These are phyloP conservation scores for Peromyscus californicus DNA, from an alignment of 2,113 vertebrate species.

Conservation along the genomic window DNA sequence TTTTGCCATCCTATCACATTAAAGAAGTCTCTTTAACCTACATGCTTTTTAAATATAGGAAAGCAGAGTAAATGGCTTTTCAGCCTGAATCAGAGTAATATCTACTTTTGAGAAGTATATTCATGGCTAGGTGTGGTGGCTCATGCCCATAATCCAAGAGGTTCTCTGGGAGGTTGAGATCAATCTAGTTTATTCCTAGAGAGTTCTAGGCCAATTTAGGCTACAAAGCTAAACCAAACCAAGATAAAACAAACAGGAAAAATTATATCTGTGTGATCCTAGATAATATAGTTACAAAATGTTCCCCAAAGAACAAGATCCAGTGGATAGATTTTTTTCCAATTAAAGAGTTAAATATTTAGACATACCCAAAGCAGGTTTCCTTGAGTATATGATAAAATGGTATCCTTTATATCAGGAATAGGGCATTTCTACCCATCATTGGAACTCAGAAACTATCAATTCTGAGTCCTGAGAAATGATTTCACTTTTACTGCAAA, in stretches of 20 bases:
- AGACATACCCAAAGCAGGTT: conserved; percentile 3
- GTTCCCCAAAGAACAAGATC: conserved; percentile 50
- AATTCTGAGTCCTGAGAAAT: conserved; percentile 74
- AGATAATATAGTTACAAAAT: conserved; percentile 38
- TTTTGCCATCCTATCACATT: conserved; percentile 40
- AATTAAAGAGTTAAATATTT: conserved; percentile 63
- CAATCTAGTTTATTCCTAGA: neutral
- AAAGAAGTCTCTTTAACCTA: conserved; percentile 21
- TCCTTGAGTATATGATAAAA: conserved; percentile 52
- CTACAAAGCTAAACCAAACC: neutral
- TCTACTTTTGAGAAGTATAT: conserved; percentile 56
- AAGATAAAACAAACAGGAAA: neutral
- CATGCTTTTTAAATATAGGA: neutral
- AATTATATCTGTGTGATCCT: neutral
- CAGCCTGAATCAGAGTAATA: neutral
- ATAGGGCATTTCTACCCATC: neutral
- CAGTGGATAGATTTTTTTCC: neutral
- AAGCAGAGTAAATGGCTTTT: conserved; percentile 30
- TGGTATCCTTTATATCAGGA: conserved; percentile 29
- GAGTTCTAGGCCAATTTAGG: neutral
- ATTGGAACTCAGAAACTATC: conserved; percentile 31
- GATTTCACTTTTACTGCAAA: conserved; percentile 57
- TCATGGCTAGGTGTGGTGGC: neutral
- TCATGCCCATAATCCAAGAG: neutral
- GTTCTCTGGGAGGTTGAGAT: neutral